Base-by-base conservation (phyloP, 2,797 vertebrate genomes). In the Enteromius fasciolatus region DNA sequence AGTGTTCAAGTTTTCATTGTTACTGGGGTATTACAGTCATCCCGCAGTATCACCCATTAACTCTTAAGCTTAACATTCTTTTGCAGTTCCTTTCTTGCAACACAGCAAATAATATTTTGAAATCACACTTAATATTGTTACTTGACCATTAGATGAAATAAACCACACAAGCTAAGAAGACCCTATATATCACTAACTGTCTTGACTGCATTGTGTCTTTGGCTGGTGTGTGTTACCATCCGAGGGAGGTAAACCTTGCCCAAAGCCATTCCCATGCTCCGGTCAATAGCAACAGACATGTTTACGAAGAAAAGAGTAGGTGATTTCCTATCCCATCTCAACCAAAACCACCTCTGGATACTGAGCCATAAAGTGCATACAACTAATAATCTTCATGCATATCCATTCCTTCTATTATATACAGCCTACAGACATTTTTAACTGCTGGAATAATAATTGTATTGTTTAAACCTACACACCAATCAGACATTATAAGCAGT, bases 241-340 rank as follows among this genome's bases (percentile, higher is more conserved):
- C 18, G 36, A 70, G 79, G 44, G 39, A 73, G 39, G 59, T 67
- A 76, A 76, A 57, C 36, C 25, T 77, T 77, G 82, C 85, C 84
- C 54, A 83, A 46, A 81, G 78, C 66, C 70, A 57, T 72, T 83
- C 67, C 68, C 85, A 86, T 50, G 46, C 61, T 59, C 74, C 69
- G 64, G 64, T 77, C 64, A 69, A 77, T 77, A 59, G 81, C 28
- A 70, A 70, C 20, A 77, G 48, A 20, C 23, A 57, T 15, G 25
- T 57, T 57, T 28, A 28, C 33, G 61, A 70, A 52, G 23, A 69
- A 69, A 83, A 41, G 74, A 69, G 3, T 28, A 78, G 57, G 44
- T 73, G 44, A 78, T 52, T 57, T 66, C 57, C 69, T 52, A 33
- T 77, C 54, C 54, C 5, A 23, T 78, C n/a, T 61, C 75, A 64